Conservation (phyloP, 2,888 invertebrate genomes). For the Campoletis raptor region DNA sequence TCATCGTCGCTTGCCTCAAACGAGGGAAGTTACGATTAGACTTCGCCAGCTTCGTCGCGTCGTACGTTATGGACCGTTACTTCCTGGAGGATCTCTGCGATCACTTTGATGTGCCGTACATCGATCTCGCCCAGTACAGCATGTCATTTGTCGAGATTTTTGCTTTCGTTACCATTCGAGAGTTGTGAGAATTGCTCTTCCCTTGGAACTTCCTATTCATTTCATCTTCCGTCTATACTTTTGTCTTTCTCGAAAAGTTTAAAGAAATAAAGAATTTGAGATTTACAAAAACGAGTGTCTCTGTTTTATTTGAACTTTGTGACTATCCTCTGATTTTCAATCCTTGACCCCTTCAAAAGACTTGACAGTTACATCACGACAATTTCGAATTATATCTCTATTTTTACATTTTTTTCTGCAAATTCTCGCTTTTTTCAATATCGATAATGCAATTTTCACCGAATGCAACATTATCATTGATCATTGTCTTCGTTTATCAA, state of each 20-base stretch:
- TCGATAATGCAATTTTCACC: no score
- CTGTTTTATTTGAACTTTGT: not conserved
- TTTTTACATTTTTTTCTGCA: no score
- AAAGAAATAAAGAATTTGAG: not conserved
- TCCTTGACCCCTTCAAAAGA: not conserved
- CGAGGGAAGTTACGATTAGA: conserved; percentile 77
- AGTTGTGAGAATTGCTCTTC: conserved; percentile 73
- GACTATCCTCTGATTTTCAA: not conserved
- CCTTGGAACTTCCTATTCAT: conserved; percentile 1
- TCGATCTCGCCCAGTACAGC: conserved; percentile 81
- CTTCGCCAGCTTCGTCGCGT: conserved; percentile 79
- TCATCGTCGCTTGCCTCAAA: conserved; percentile 76
- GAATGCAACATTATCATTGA: no score
- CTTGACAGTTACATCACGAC: not conserved
- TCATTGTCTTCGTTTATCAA: no score
- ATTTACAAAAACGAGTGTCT: not conserved
- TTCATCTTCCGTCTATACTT: conserved; percentile 32
- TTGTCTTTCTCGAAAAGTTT: conserved; percentile 6
- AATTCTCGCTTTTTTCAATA: no score
- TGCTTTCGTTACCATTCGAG: conserved; percentile 78
- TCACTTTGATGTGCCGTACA: conserved; percentile 81
- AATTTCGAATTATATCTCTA: not conserved
- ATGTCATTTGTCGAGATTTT: conserved; percentile 81
- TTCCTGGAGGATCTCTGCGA: conserved; percentile 82
- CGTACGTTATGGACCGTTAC: conserved; percentile 79